These are phyloP conservation scores for Rhagoletis zephyria DNA, from an alignment of 1,140 invertebrate species.

Conservation along the genomic window DNA sequence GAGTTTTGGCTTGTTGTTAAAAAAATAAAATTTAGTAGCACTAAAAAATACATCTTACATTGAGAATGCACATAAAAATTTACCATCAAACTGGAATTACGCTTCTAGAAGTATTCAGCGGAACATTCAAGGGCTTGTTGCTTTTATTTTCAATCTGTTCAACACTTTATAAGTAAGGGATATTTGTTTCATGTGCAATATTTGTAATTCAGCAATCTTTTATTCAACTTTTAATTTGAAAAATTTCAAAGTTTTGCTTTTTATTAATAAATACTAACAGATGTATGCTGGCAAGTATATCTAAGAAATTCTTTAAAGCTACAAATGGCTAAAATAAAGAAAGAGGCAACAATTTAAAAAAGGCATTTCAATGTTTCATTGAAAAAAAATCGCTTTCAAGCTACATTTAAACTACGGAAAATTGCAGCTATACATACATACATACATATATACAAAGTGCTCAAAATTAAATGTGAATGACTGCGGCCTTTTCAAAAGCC, in stretches of 20 bases:
- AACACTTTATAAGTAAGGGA: too few species aligned
- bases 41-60: background rate
- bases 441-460: background rate
- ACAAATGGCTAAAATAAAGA: background rate
- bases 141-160: too few species aligned
- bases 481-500: background rate
- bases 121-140: too few species aligned
- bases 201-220: background rate
- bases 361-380: background rate
- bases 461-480: background rate
- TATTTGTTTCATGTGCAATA: too few species aligned
- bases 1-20: background rate
- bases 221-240: background rate
- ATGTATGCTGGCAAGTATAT: background rate
- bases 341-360: background rate
- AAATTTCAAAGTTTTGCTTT: background rate
- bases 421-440: background rate
- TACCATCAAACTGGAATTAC: too few species aligned
- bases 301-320: background rate
- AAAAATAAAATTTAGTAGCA: background rate
- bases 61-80: too few species aligned
- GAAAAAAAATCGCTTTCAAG: too few species aligned
- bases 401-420: background rate
- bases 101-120: too few species aligned
- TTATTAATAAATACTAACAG: background rate